Percentiles rank a stretch among this genome's conserved stretches.
Evolutionary conservation across 1,140 invertebrate genomes (phyloP).

Genomic region (Ladona fulva): DNA sequence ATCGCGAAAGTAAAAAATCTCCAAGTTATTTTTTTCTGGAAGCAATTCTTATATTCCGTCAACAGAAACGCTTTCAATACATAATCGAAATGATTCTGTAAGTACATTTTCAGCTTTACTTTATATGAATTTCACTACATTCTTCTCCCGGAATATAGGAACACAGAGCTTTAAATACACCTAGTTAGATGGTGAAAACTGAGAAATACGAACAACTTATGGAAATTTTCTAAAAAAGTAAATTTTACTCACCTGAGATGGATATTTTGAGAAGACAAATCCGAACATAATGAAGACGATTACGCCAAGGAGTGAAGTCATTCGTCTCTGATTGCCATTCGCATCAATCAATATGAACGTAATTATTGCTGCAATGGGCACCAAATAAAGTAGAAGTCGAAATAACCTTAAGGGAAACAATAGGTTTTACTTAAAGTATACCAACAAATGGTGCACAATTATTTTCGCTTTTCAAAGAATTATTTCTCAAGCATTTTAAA

Average conservation of each 20-base stretch:
- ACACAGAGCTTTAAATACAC: too few species aligned
- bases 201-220: too few species aligned
- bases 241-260: conserved; percentile 26
- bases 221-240: too few species aligned
- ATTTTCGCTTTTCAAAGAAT: background rate
- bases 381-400: conserved; percentile 26
- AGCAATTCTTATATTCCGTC: too few species aligned
- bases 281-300: conserved; percentile 33
- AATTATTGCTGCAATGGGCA: conserved; percentile 39
- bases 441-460: background rate
- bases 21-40: too few species aligned
- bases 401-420: conserved; percentile 15
- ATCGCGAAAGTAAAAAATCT: too few species aligned
- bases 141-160: too few species aligned
- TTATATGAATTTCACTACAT: too few species aligned
- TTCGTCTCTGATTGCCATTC: conserved; percentile 43
- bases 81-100: too few species aligned
- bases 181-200: too few species aligned
- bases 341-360: conserved; percentile 58
- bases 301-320: conserved; percentile 56
- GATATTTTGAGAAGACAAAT: conserved; percentile 50
- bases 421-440: background rate
- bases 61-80: too few species aligned
- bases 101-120: too few species aligned
- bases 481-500: background rate